Percentiles rank a stretch among this genome's conserved stretches.
phyloP scores from a whole-genome alignment of 2,113 vertebrate species.

The Ranitomeya imitator region DNA sequence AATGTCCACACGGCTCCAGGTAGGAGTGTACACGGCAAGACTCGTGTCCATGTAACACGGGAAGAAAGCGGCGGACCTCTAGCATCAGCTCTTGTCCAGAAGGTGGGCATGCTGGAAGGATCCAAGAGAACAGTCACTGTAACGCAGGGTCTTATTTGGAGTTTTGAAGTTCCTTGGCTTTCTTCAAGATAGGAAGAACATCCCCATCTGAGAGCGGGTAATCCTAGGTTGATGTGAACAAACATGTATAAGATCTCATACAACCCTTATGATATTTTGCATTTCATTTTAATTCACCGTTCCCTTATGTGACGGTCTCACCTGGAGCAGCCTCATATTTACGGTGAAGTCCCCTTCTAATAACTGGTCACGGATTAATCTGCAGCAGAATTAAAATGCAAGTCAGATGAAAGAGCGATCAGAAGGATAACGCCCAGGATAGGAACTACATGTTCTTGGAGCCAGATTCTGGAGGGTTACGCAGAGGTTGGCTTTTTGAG shows the following conservation, averaged over 20 bases:
- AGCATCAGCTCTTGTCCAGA: background rate
- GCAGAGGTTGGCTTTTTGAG: too few relatives aligned
- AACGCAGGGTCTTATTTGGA: constrained; percentile 73
- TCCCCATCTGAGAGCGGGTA: constrained; percentile 89
- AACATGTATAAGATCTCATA: background rate
- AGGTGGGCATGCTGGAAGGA: background rate
- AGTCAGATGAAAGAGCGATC: background rate
- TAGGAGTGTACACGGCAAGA: constrained; percentile 15
- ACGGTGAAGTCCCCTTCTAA: constrained; percentile 92
- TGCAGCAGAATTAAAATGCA: constrained; percentile 59
- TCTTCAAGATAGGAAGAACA: constrained; percentile 89
- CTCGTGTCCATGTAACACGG: background rate
- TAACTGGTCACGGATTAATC: constrained; percentile 89
- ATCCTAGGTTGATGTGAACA: constrained; percentile 74
- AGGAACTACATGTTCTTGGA: background rate
- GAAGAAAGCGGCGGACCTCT: background rate
- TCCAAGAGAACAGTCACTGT: background rate
- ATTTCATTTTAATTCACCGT: too few relatives aligned
- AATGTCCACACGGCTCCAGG: background rate
- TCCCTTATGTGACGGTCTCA: constrained; percentile 61
- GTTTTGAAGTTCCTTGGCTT: constrained; percentile 94
- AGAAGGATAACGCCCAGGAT: background rate
- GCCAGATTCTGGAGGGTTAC: background rate
- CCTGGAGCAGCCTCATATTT: constrained; percentile 97
- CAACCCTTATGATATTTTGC: background rate